Percentiles rank a stretch among this genome's conserved stretches.
These are phyloP conservation scores for Dione juno DNA, from an alignment of 2,888 invertebrate species.

Conservation along the genomic window DNA sequence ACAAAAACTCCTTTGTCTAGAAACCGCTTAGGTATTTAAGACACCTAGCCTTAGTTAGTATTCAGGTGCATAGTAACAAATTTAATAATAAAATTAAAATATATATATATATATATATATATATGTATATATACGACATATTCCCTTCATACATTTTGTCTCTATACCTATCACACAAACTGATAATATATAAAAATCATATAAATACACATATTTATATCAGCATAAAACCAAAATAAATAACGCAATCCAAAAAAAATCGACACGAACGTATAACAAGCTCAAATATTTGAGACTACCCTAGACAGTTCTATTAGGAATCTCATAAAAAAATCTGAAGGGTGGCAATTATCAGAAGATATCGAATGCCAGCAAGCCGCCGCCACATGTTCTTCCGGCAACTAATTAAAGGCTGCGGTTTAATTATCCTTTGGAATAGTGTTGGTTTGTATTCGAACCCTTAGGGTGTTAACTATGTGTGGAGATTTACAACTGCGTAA, in stretches of 20 bases:
- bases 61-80: background rate
- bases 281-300: conserved; percentile 21
- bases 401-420: conserved; percentile 65
- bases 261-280: background rate
- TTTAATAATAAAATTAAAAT: background rate
- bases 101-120: too few relatives aligned
- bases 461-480: conserved; percentile 43
- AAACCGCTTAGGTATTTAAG: background rate
- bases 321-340: conserved; percentile 33
- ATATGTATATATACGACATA: too few relatives aligned
- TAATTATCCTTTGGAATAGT: conserved; percentile 58
- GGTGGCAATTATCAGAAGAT: conserved; percentile 53
- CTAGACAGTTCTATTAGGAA: conserved; percentile 29
- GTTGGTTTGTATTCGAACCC: conserved; percentile 49
- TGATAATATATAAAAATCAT: background rate
- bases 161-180: too few relatives aligned
- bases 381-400: conserved; percentile 70
- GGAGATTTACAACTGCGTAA: conserved; percentile 42
- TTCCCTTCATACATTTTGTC: too few relatives aligned
- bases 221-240: background rate
- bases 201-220: background rate
- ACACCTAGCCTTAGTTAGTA: background rate
- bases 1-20: conserved; percentile 27
- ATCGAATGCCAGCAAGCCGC: conserved; percentile 68
- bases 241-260: background rate